Evolutionary conservation across 92 coral and sea anemone genomes (phyloP), one percentile per base, ranked within the genome.

Genomic region (Zoanthus sociatus): DNA sequence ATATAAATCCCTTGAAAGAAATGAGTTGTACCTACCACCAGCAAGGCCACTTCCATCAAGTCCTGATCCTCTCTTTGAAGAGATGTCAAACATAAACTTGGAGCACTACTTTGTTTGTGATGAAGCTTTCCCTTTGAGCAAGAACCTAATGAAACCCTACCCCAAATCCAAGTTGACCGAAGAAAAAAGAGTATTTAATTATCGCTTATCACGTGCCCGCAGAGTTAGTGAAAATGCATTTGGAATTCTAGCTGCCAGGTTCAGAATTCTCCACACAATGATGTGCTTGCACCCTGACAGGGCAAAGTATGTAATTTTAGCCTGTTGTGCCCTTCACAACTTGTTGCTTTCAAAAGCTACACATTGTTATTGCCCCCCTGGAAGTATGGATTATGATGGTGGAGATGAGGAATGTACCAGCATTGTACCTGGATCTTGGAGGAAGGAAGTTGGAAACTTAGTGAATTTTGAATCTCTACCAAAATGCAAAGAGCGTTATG

Each of bases 141-240:
- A 75, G 31, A 18, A 75, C 30, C 79, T 47, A 11, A 13, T 76
- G 76, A 76, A 76, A 70, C 84, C 89, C 17, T 86, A 77, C 55
- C 66, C 82, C 14, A 60, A 60, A 20, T 60, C 67, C 18, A 60
- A 60, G 67, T 15, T 60, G 67, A 54, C 78, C n/a, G 58, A 61
- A 58, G 69, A 79, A 63, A 31, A 68, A 86, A 78, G 78, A 76
- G 76, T 70, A 6, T 90, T 86, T 82, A 90, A 86, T 44, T 89
- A 78, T 66, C 45, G 89, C 30, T 30, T 89, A 10, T 89, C 89
- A 48, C 60, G 92, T 46, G 90, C 83, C 20, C 66, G 92, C 1
- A 86, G 92, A 78, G 90, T 90, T 16, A 90, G 90, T 54, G 87
- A 90, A 58, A 90, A 86, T 86, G 87, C 87, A 30, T 86, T 90